These are phyloP conservation scores for Chrysemys picta DNA, from an alignment of 2,113 vertebrate genomes.

Conservation along the genomic window DNA sequence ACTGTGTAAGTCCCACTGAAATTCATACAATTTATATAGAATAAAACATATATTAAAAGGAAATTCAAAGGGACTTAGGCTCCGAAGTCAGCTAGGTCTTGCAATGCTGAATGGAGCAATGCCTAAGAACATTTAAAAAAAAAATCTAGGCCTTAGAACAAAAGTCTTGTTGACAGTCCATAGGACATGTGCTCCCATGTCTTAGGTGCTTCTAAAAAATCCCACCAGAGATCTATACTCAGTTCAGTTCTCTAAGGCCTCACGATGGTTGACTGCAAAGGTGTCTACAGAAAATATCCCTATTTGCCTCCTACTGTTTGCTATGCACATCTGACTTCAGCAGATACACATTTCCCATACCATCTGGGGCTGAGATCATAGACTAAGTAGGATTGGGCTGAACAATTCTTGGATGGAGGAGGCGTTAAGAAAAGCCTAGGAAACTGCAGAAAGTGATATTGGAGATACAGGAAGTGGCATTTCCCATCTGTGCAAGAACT, in stretches of 20 bases:
- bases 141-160: not conserved
- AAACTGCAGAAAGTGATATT: not conserved
- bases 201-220: not conserved
- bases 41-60: too few species aligned
- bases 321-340: accelerated
- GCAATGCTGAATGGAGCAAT: too few species aligned
- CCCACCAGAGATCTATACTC: not conserved
- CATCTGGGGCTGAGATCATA: accelerated
- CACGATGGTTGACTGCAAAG: not conserved
- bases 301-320: not conserved
- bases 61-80: too few species aligned
- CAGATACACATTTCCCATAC: not conserved
- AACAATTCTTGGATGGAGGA: not conserved
- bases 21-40: too few species aligned
- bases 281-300: not conserved
- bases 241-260: not conserved
- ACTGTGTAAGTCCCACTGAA: too few species aligned
- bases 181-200: not conserved
- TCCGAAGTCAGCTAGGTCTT: too few species aligned
- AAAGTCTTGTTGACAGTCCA: not conserved
- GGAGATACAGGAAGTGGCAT: not conserved
- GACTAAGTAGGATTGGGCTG: too few species aligned
- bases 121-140: too few species aligned
- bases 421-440: not conserved
- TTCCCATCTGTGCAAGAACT: not conserved